Base-by-base conservation (phyloP, 1,140 invertebrate species). In the Olivierus martensii region DNA sequence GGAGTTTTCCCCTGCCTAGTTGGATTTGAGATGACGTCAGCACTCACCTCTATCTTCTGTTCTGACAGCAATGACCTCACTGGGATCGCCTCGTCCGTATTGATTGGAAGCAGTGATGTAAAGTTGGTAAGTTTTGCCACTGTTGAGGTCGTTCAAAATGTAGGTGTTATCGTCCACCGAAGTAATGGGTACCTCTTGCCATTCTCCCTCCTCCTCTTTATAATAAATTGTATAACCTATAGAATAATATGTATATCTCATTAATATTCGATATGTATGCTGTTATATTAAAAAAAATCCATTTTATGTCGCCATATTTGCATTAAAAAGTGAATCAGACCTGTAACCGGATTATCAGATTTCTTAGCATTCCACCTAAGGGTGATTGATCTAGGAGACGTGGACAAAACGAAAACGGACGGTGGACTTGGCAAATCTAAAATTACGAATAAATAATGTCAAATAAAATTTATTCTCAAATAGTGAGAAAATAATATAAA, bases 141-240 rank as follows among this genome's bases (percentile, higher is more conserved):
- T 43, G 21, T 42, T 47, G 12, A 57, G n/a, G 12, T 44, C 52
- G 21, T 35, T 44, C 37, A 53, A 18, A 19, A 53, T 51, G 57
- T 50, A 46, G 15, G 53, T 52, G 37, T 55, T 50, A 43, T 56
- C 57, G 37, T 56, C 55, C 3, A 52, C 45, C 14, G 57, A 48
- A 1, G 50, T 46, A 4, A 60, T 45, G 1, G 60, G 52, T 5
- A 61, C 51, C 46, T 61, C 59, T n/a, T 50, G 55, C 60, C 60
- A 61, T 39, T 50, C 49, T 3, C 48, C 51, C 39, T 56, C 52
- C 9, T 52, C 58, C 21, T 61, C 60, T 46, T 28, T 22, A 36
- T 56, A 61, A 18, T 57, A 49, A 6, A 61, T 44, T 12, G 59
- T 57, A 21, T 60, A 60, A 18, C 60, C 58, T 43, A 38, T 7